phyloP scores from a whole-genome alignment of 1,140 invertebrate species.

The Tetragonula clypearis region DNA sequence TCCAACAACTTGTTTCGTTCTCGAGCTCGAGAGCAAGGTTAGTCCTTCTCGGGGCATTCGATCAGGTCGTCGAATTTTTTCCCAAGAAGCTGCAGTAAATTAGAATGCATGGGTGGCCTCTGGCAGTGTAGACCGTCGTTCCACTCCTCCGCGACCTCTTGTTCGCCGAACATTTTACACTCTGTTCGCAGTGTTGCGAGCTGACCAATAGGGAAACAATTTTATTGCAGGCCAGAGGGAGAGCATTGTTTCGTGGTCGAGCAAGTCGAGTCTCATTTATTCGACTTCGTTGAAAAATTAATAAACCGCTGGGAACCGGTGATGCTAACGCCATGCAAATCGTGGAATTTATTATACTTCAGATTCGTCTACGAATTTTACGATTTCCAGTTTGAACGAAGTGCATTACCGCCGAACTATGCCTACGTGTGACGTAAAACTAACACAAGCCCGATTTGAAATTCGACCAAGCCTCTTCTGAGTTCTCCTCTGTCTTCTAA shows the following conservation, averaged over 20 bases:
- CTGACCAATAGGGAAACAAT: slow-evolving; percentile 44
- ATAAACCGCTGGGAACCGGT: not conserved
- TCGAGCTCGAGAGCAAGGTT: not conserved
- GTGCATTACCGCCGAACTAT: too few relatives aligned
- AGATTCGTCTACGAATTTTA: not conserved
- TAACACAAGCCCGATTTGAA: too few relatives aligned
- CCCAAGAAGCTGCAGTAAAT: slow-evolving; percentile 60
- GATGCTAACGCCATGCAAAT: not conserved
- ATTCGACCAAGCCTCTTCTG: too few relatives aligned
- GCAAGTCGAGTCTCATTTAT: slow-evolving; percentile 16
- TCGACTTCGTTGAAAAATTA: slow-evolving; percentile 25
- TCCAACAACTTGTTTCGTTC: not conserved
- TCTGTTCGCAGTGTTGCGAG: slow-evolving; percentile 24
- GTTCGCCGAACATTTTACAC: slow-evolving; percentile 46
- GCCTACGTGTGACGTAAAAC: too few relatives aligned
- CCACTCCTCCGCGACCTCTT: slow-evolving; percentile 38
- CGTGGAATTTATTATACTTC: not conserved
- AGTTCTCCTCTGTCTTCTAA: not conserved
- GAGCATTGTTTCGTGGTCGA: slow-evolving; percentile 2
- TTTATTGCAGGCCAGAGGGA: slow-evolving; percentile 46
- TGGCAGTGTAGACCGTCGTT: slow-evolving; percentile 15
- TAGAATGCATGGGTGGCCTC: slow-evolving; percentile 62
- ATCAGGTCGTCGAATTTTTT: slow-evolving; percentile 39
- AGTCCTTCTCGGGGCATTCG: not conserved
- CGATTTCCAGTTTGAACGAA: not conserved